These are phyloP conservation scores for Drosophila malerkotliana DNA, from an alignment of 1,140 invertebrate species.

Conservation along the genomic window DNA sequence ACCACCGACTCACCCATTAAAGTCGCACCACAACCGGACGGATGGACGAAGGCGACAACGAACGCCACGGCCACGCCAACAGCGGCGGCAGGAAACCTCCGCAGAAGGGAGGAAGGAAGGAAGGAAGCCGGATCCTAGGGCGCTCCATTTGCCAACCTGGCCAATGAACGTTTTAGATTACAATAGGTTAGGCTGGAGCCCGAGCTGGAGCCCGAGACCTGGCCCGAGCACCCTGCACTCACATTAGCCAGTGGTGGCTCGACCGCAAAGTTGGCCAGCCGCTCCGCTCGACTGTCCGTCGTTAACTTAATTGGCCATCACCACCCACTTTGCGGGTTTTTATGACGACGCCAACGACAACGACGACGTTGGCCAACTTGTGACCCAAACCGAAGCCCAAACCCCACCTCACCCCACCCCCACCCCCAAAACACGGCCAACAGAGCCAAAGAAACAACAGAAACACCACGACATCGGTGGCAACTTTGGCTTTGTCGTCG, in stretches of 20 bases:
- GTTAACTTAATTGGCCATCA: constrained; percentile 83
- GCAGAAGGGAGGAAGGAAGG: constrained; percentile 49
- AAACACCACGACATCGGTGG: constrained; percentile 18
- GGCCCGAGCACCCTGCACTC: constrained; percentile 2
- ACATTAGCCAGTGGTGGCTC: constrained; percentile 50
- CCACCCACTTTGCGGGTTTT: constrained; percentile 82
- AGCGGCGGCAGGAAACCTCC: neutral
- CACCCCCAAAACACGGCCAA: neutral
- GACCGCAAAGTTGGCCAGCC: constrained; percentile 73
- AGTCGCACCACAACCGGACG: constrained; percentile 40
- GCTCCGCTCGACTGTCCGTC: constrained; percentile 55
- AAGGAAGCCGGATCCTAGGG: constrained; percentile 66
- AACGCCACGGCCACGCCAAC: neutral
- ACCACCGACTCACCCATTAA: constrained; percentile 33
- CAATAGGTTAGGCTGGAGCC: constrained; percentile 58
- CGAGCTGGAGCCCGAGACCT: neutral
- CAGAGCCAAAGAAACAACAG: constrained; percentile 37
- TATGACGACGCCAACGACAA: constrained; percentile 51
- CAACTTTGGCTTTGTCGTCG: constrained; percentile 54
- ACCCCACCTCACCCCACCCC: constrained; percentile 10
- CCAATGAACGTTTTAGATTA: constrained; percentile 81
- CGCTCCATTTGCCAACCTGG: constrained; percentile 59
- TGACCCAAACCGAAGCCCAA: constrained; percentile 31
- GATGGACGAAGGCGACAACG: constrained; percentile 39
- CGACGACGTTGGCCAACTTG: constrained; percentile 27